Evolutionary conservation across 2,888 invertebrate species (phyloP).

Genomic region (Dolomedes plantarius): DNA sequence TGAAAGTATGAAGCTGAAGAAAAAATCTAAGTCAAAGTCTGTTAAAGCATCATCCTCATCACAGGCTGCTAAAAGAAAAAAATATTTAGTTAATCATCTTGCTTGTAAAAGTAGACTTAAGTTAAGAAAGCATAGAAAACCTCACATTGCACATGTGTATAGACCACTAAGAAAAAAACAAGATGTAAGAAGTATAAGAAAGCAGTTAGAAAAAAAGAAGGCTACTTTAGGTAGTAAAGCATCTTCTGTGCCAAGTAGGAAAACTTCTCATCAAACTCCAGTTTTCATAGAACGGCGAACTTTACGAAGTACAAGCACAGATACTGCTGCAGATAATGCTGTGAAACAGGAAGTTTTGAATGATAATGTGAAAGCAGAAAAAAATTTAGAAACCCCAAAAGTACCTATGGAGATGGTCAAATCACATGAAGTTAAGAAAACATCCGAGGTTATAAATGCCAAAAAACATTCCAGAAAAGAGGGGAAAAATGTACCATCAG

Average conservation of each 20-base stretch:
- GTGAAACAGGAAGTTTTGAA: background rate
- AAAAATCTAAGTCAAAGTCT: background rate
- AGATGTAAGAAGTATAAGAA: slow-evolving; percentile 15
- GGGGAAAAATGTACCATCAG: background rate
- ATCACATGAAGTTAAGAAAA: background rate
- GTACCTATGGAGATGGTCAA: background rate
- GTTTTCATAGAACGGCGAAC: background rate
- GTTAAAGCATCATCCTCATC: background rate
- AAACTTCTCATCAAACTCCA: background rate
- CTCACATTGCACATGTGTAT: background rate
- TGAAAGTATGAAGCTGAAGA: slow-evolving; percentile 18
- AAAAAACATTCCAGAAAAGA: background rate
- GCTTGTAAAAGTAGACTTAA: background rate
- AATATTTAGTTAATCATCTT: background rate
- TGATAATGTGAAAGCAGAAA: background rate
- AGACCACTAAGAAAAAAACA: slow-evolving; percentile 2
- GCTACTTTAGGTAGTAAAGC: background rate
- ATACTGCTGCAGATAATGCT: background rate
- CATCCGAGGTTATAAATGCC: background rate
- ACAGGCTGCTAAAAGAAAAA: background rate
- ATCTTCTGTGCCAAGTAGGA: background rate
- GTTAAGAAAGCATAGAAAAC: slow-evolving; percentile 3
- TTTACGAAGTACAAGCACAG: background rate
- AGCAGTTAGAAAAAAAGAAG: slow-evolving; percentile 20
- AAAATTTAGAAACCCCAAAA: background rate